Evolutionary conservation across 1,140 invertebrate species (phyloP), one percentile per base, ranked within the genome.

Genomic region (Rhopalosiphum maidis): DNA sequence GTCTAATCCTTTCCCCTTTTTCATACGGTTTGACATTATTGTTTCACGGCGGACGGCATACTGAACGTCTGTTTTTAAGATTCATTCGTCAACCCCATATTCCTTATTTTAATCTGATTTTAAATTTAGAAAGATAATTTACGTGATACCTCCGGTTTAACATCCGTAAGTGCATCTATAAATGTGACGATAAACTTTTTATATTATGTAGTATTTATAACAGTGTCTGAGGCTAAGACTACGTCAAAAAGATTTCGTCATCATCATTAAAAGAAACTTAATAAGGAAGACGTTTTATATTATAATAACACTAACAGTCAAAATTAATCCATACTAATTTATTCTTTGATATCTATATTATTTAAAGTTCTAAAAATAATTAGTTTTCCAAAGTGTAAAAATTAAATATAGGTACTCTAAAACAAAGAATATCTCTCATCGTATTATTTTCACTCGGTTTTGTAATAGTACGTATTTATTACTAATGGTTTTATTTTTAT

Each of bases 121-220:
- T 93, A 93, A 85, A 93, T 93, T 86, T 93, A 93, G 77, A 93
- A 93, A 22, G 37, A 93, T 93, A 51, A 85, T 85, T 85, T 85
- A 93, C 37, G 86, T 5, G 1, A 46, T 93, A 90, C 18, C 82
- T 51, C 91, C 48, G 35, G 91, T 86, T n/a, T 85, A 86, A 93
- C 85, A 86, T 93, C 48, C 48, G 91, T 86, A 46, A 54, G 23
- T 1, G 9, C n/a, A 23, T 55, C n/a, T 21, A 23, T 15, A 25
- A 55, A 83, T 37, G 30, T 23, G 43, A 68, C 48, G 22, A n/a
- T 91, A 22, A 92, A 85, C 82, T 93, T 93, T 85, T 93, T 93
- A 86, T 55, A 54, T 91, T 55, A 54, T 91, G 35, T 46, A 68
- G 35, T 46, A 68, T 68, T 18, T 51, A 48, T n/a, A 68, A 43